These are phyloP conservation scores for Amblyraja radiata DNA, from an alignment of 2,797 vertebrate genomes.

Conservation along the genomic window DNA sequence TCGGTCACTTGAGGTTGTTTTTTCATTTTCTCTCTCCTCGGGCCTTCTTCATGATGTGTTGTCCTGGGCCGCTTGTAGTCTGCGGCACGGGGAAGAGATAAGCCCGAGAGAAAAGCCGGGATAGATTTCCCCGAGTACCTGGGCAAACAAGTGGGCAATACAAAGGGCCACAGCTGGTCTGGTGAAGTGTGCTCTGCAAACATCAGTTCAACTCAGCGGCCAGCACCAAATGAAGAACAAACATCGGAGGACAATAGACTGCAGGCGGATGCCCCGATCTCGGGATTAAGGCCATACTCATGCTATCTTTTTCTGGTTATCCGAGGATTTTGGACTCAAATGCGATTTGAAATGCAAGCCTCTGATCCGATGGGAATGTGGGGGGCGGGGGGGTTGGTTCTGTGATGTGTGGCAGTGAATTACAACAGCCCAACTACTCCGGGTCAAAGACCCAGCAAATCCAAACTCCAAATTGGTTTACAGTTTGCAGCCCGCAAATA, in stretches of 20 bases:
- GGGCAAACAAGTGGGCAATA: slow-evolving; percentile 64
- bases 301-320: slow-evolving; percentile 57
- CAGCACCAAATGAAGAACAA: slow-evolving; percentile 49
- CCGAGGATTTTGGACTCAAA: slow-evolving; percentile 47
- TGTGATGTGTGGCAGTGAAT: background rate
- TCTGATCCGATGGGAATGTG: background rate
- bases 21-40: background rate
- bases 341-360: background rate
- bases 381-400: too few species aligned
- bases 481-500: background rate
- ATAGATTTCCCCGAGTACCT: slow-evolving; percentile 61
- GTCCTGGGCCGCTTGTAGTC: slow-evolving; percentile 41
- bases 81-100: slow-evolving; percentile 44
- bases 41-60: slow-evolving; percentile 33
- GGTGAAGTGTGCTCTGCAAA: slow-evolving; percentile 65
- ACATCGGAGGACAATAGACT: slow-evolving; percentile 57
- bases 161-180: slow-evolving; percentile 67
- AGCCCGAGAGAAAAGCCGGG: slow-evolving; percentile 50
- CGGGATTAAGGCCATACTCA: slow-evolving; percentile 50
- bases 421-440: background rate
- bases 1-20: background rate
- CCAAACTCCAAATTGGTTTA: background rate
- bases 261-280: slow-evolving; percentile 51
- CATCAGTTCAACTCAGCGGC: slow-evolving; percentile 53
- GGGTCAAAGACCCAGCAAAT: background rate